Evolutionary conservation across 1,140 invertebrate genomes (phyloP).

Genomic region (Zaprionus gabonicus): DNA sequence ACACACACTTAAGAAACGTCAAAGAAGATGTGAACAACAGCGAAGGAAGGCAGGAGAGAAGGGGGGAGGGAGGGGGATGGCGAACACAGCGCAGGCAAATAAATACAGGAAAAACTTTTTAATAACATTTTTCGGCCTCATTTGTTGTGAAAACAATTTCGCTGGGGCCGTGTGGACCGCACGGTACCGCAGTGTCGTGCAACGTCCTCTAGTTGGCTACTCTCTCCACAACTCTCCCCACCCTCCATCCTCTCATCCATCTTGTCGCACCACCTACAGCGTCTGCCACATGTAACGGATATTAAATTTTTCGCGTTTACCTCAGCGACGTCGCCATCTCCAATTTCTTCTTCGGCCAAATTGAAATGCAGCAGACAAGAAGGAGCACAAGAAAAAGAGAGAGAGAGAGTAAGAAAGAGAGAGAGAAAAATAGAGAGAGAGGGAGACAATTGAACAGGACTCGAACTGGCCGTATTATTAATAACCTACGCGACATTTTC

Average conservation of each 20-base stretch:
- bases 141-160: slow-evolving; percentile 82
- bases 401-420: neutral
- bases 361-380: slow-evolving; percentile 51
- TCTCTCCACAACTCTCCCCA: neutral
- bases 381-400: slow-evolving; percentile 2
- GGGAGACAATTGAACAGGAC: neutral
- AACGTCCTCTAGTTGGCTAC: slow-evolving; percentile 6
- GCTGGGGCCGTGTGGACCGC: slow-evolving; percentile 43
- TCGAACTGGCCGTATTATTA: slow-evolving; percentile 16
- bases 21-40: slow-evolving; percentile 46
- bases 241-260: neutral
- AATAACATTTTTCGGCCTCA: slow-evolving; percentile 83
- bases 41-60: slow-evolving; percentile 27
- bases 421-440: neutral
- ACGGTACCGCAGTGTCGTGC: neutral
- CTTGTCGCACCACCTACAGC: slow-evolving; percentile 1
- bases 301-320: slow-evolving; percentile 80
- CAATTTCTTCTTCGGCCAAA: slow-evolving; percentile 57
- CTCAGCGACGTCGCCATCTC: slow-evolving; percentile 54
- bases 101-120: slow-evolving; percentile 80
- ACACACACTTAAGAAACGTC: slow-evolving; percentile 48
- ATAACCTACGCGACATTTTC: slow-evolving; percentile 29
- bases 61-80: slow-evolving; percentile 5
- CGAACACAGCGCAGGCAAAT: slow-evolving; percentile 54
- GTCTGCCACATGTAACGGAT: slow-evolving; percentile 68